Evolutionary conservation across 2,113 vertebrate genomes (phyloP).

Genomic region (Sapayoa aenigma): DNA sequence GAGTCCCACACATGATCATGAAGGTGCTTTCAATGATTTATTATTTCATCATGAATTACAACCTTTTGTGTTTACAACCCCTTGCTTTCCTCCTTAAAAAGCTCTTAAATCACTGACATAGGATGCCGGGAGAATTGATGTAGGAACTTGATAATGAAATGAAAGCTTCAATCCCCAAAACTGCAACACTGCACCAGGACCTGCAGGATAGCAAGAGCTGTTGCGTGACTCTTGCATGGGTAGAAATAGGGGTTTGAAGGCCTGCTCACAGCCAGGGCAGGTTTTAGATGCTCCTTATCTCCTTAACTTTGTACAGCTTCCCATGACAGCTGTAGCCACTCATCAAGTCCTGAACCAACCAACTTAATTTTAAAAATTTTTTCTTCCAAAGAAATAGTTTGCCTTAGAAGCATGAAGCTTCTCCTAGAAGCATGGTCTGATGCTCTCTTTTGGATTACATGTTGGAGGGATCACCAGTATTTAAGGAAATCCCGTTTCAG

Average conservation of each 20-base stretch:
- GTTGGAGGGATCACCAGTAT: neutral
- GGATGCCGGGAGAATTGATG: neutral
- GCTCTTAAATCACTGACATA: neutral
- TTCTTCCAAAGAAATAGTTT: neutral
- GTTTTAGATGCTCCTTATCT: neutral
- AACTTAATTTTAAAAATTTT: neutral
- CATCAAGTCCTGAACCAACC: neutral
- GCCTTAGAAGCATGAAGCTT: neutral
- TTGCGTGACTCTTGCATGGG: neutral
- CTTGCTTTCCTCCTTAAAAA: neutral
- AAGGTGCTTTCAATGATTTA: neutral
- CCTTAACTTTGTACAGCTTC: neutral
- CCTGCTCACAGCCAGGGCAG: fast-evolving
- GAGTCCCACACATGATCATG: no score
- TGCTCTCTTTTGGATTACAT: neutral
- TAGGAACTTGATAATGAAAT: neutral
- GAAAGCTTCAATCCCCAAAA: neutral
- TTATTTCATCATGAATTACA: neutral
- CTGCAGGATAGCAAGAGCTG: neutral
- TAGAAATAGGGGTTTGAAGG: neutral
- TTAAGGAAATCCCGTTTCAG: neutral
- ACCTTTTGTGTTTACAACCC: neutral
- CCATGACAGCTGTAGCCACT: neutral
- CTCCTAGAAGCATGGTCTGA: neutral
- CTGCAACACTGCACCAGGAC: neutral